phyloP scores from a whole-genome alignment of 1,140 invertebrate genomes.

The Leptestheria dahalacensis region DNA sequence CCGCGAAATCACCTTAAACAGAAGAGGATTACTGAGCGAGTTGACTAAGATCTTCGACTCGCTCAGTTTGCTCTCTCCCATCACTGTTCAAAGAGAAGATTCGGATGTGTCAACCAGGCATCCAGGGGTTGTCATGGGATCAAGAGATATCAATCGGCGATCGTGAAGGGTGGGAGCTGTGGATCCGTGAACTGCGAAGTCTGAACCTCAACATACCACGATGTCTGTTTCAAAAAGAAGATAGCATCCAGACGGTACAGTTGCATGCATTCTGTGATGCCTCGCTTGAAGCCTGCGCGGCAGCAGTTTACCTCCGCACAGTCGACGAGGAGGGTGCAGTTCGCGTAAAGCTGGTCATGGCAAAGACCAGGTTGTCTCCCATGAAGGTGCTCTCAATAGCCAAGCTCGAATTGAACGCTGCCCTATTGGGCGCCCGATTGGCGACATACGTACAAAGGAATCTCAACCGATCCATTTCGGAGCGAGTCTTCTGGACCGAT shows the following conservation, averaged over 20 bases:
- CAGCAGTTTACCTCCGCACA: neutral
- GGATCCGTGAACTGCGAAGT: neutral
- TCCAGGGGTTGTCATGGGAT: conserved; percentile 28
- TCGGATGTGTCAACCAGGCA: conserved; percentile 29
- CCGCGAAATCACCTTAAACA: neutral
- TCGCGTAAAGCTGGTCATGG: neutral
- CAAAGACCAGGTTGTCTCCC: conserved; percentile 12
- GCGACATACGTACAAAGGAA: neutral
- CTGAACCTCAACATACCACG: neutral
- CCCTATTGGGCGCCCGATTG: neutral
- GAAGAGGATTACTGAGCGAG: neutral
- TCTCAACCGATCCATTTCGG: neutral
- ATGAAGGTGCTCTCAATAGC: conserved; percentile 1
- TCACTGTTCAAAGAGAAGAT: conserved; percentile 28
- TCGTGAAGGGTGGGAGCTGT: neutral
- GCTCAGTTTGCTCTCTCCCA: conserved; percentile 27
- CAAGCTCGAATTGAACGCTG: conserved; percentile 1
- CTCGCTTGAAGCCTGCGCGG: neutral
- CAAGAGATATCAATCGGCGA: conserved; percentile 22
- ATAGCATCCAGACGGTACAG: neutral
- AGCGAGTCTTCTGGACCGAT: neutral
- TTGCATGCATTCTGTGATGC: conserved; percentile 1
- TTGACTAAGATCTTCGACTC: conserved; percentile 30
- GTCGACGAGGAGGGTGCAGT: neutral
- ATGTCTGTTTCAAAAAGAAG: conserved; percentile 6